Evolutionary conservation across 2,797 vertebrate genomes (phyloP).

Genomic region (Chromis chromis): DNA sequence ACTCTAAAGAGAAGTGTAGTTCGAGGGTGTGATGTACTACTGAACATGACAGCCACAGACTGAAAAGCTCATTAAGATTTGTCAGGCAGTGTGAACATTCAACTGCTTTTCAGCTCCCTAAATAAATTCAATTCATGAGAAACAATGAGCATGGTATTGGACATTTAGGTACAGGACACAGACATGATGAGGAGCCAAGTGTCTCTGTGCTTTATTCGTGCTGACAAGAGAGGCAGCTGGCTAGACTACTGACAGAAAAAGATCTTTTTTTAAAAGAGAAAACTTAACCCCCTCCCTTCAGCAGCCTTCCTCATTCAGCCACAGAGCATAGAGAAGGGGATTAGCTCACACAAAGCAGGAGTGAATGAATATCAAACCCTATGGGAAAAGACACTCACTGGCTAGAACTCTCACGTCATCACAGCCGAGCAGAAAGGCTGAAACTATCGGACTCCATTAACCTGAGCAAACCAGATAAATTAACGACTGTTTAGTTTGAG

Average conservation of each 20-base stretch:
- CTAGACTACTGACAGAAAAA: constrained; percentile 39
- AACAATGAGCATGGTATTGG: neutral
- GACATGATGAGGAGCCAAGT: constrained; percentile 7
- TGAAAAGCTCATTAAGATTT: neutral
- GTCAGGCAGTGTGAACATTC: neutral
- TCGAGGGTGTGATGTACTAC: too few relatives aligned
- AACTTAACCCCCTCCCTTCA: constrained; percentile 28
- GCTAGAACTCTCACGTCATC: constrained; percentile 44
- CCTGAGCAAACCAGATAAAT: constrained; percentile 14
- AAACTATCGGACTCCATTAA: constrained; percentile 27
- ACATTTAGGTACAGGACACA: constrained; percentile 14
- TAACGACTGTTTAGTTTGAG: constrained; percentile 5
- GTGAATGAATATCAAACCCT: constrained; percentile 65
- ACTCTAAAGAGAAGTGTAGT: neutral
- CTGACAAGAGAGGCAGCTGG: constrained; percentile 48
- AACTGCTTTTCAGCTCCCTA: neutral
- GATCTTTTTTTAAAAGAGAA: neutral
- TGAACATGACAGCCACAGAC: too few relatives aligned
- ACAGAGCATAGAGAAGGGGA: constrained; percentile 69
- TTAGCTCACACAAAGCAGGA: constrained; percentile 73
- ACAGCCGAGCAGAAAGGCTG: constrained; percentile 30
- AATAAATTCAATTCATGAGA: neutral
- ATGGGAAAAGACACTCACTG: constrained; percentile 55
- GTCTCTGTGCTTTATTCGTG: constrained; percentile 44
- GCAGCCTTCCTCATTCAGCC: constrained; percentile 66